These are phyloP conservation scores for Bradynema listronoti DNA, from an alignment of 1,140 invertebrate species.

Conservation along the genomic window DNA sequence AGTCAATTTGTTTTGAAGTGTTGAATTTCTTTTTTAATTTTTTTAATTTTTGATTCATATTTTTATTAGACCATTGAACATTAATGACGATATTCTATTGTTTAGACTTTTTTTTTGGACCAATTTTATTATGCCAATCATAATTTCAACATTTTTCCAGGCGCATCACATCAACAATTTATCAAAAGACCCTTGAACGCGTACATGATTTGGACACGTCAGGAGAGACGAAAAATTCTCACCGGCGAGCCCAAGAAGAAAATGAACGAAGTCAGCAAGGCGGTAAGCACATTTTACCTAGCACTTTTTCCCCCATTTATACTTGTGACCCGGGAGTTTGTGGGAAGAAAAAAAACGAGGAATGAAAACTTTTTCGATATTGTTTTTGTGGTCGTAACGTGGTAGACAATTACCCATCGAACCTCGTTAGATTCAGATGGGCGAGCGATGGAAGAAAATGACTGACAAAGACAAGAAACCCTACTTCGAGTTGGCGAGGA, in stretches of 20 bases:
- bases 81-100: no score
- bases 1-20: no score
- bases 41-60: no score
- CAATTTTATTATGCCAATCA: no score
- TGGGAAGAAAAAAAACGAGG: no score
- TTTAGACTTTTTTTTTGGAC: no score
- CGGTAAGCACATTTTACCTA: no score
- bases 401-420: constrained; percentile 4
- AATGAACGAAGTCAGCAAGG: constrained; percentile 39
- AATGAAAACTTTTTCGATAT: constrained; percentile 11
- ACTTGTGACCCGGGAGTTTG: no score
- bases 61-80: no score
- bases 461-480: constrained; percentile 49
- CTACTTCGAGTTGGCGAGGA: constrained; percentile 41
- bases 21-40: no score
- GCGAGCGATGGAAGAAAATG: constrained; percentile 48
- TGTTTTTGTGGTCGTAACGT: constrained; percentile 26
- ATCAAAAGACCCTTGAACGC: constrained; percentile 48
- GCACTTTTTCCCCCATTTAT: no score
- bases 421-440: constrained; percentile 42
- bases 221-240: constrained; percentile 61
- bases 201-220: constrained; percentile 57
- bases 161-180: constrained; percentile 35
- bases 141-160: no score
- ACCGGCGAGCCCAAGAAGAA: constrained; percentile 43